phyloP scores from a whole-genome alignment of 2,888 invertebrate genomes.

The Cenopis cana region DNA sequence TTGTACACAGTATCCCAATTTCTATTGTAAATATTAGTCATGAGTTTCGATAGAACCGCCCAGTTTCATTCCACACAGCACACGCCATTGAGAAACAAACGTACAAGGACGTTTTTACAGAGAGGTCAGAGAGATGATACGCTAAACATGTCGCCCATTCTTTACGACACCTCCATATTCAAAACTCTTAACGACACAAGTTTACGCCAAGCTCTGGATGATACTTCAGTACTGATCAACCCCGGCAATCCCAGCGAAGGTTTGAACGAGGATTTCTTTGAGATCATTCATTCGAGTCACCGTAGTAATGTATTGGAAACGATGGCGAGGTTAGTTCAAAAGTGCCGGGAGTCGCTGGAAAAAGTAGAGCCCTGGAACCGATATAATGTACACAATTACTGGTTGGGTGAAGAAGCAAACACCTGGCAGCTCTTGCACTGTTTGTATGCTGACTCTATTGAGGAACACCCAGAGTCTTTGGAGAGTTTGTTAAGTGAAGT shows the following conservation, averaged over 20 bases:
- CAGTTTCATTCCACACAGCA: conserved; percentile 70
- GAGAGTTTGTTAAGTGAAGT: conserved; percentile 73
- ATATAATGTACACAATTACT: conserved; percentile 79
- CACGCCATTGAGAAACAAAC: conserved; percentile 70
- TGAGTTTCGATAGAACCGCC: conserved; percentile 68
- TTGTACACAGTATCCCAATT: conserved; percentile 9
- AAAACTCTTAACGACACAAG: conserved; percentile 79
- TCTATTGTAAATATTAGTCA: conserved; percentile 49
- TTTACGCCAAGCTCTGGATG: conserved; percentile 75
- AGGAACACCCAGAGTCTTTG: conserved; percentile 84
- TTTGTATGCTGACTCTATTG: conserved; percentile 92
- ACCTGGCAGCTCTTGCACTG: conserved; percentile 95
- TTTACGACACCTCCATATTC: conserved; percentile 79
- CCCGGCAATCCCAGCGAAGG: conserved; percentile 67
- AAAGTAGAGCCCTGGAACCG: conserved; percentile 79
- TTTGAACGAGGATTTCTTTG: conserved; percentile 77
- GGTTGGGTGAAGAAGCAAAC: conserved; percentile 93
- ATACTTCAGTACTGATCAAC: conserved; percentile 69
- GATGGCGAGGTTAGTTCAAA: conserved; percentile 86
- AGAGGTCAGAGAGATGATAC: conserved; percentile 77
- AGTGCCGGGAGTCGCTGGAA: conserved; percentile 86
- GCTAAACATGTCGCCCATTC: conserved; percentile 75
- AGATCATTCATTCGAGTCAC: conserved; percentile 76
- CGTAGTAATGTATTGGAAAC: conserved; percentile 85
- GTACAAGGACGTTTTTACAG: conserved; percentile 65